These are phyloP conservation scores for Takifugu bimaculatus DNA, from an alignment of 2,113 vertebrate species.

Conservation along the genomic window DNA sequence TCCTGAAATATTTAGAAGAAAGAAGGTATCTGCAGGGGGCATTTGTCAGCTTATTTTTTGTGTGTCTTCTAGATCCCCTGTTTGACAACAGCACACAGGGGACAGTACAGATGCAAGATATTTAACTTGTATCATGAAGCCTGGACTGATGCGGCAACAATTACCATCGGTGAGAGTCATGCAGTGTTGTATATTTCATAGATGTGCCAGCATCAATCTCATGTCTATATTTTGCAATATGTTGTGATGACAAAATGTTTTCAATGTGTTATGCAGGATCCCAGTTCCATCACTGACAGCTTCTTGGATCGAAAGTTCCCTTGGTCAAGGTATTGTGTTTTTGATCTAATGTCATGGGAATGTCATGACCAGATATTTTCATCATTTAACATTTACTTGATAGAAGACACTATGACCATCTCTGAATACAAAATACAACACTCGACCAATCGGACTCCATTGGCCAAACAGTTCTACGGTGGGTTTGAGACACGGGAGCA, in stretches of 20 bases:
- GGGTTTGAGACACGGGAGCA: conserved; percentile 11
- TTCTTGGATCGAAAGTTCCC: conserved; percentile 58
- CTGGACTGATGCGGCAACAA: conserved; percentile 72
- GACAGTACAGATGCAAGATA: conserved; percentile 76
- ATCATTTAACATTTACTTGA: no score
- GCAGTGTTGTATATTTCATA: not conserved
- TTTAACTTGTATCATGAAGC: conserved; percentile 80
- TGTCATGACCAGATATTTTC: no score
- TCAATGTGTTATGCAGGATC: conserved; percentile 57
- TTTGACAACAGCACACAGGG: conserved; percentile 80
- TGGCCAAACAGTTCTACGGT: conserved; percentile 60
- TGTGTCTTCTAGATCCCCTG: conserved; percentile 57
- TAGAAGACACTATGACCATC: no score
- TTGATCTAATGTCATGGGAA: no score
- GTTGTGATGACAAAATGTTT: conserved; percentile 1
- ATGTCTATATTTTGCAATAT: not conserved
- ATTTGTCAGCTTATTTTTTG: not conserved
- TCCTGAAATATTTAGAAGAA: conserved; percentile 2
- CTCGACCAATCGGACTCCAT: not conserved
- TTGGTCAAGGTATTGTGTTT: conserved; percentile 41
- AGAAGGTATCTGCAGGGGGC: no score
- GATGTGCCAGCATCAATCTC: no score
- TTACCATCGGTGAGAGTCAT: conserved; percentile 76
- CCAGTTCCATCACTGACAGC: conserved; percentile 59
- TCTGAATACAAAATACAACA: conserved; percentile 5